Evolutionary conservation across 1,140 invertebrate genomes (phyloP).

Genomic region (Hydropsyche tenuis): DNA sequence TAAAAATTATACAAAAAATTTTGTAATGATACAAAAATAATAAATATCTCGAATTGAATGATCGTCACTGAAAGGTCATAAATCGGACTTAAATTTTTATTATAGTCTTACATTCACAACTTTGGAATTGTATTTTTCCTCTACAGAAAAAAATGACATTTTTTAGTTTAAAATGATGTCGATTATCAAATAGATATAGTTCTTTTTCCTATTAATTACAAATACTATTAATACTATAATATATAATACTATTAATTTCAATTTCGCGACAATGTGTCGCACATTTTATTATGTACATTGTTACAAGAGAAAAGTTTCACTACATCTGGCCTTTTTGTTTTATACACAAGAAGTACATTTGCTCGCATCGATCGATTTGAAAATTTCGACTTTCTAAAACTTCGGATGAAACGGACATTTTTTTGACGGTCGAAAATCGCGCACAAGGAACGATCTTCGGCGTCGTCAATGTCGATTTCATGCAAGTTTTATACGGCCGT

Average conservation of each 20-base stretch:
- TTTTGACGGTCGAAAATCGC: neutral
- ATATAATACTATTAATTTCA: constrained; percentile 38
- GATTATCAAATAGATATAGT: constrained; percentile 48
- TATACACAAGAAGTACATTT: constrained; percentile 29
- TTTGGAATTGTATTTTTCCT: constrained; percentile 44
- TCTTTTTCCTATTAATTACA: constrained; percentile 42
- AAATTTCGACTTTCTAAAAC: neutral
- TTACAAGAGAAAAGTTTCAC: constrained; percentile 22
- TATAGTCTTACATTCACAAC: constrained; percentile 42
- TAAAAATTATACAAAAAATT: constrained; percentile 31
- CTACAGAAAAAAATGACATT: constrained; percentile 42
- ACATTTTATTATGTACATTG: constrained; percentile 45
- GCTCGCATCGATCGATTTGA: constrained; percentile 19
- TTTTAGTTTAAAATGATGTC: constrained; percentile 40
- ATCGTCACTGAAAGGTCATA: constrained; percentile 20
- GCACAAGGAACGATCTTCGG: neutral
- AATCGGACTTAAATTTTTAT: constrained; percentile 35
- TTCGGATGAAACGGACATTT: neutral
- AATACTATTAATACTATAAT: constrained; percentile 38
- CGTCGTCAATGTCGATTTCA: neutral
- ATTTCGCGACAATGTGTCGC: constrained; percentile 44
- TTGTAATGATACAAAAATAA: constrained; percentile 24
- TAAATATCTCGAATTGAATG: constrained; percentile 32
- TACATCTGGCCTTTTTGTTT: constrained; percentile 32
- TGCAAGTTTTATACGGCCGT: neutral